Evolutionary conservation across 2,797 vertebrate species (phyloP).

Genomic region (Austrolebias charrua): DNA sequence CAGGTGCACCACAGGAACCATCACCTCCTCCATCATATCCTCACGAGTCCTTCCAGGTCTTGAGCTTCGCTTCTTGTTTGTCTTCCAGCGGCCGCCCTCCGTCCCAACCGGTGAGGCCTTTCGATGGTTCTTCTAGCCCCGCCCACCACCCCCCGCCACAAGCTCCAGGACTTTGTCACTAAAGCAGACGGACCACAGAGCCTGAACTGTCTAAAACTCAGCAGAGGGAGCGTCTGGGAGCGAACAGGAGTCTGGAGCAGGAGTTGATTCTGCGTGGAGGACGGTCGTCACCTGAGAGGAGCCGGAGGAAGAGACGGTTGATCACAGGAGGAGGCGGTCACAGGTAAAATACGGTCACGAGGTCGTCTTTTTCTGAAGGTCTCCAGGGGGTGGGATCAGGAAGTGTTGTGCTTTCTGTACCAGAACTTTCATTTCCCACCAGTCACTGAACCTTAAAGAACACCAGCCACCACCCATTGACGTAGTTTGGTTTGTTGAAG

Average conservation of each 20-base stretch:
- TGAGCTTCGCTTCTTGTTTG: no score
- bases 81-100: conserved; percentile 61
- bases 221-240: conserved; percentile 17
- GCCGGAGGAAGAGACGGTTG: conserved; percentile 27
- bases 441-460: not conserved
- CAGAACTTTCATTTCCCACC: no score
- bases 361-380: no score
- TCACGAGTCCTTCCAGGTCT: no score
- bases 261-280: no score
- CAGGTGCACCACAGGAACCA: not conserved
- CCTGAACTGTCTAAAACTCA: conserved; percentile 3
- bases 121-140: conserved; percentile 74
- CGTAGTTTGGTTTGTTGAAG: not conserved
- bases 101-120: conserved; percentile 70
- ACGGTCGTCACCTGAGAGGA: conserved; percentile 14
- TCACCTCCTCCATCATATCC: conserved; percentile 15
- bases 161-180: conserved; percentile 33
- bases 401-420: no score
- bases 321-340: conserved; percentile 19
- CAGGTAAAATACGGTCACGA: no score
- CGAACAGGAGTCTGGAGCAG: conserved; percentile 11
- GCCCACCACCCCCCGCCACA: conserved; percentile 3
- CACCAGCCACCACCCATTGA: not conserved
- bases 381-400: no score
- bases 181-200: conserved; percentile 7